These are phyloP conservation scores for Drosophila setosimentum DNA, from an alignment of 2,888 invertebrate genomes.

Conservation along the genomic window DNA sequence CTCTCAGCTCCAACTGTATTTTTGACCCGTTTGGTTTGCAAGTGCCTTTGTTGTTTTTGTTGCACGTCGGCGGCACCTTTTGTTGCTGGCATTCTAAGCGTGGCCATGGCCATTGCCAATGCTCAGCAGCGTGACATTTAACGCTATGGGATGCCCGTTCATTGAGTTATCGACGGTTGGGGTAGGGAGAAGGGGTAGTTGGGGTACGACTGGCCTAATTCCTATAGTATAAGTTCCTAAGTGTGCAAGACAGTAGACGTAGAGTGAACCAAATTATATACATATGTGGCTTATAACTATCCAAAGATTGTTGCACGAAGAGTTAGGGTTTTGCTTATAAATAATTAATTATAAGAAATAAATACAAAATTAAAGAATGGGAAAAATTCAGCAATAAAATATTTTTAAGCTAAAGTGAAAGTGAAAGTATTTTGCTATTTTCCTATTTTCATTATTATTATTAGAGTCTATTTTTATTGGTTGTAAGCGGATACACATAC, in stretches of 20 bases:
- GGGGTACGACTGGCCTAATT: constrained; percentile 7
- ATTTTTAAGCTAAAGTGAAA: neutral
- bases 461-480: neutral
- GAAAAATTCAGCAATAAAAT: neutral
- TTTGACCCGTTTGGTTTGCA: constrained; percentile 63
- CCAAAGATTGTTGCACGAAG: neutral
- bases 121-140: constrained; percentile 70
- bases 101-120: constrained; percentile 62
- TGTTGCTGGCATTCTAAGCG: constrained; percentile 67
- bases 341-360: neutral
- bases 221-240: neutral
- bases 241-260: too few species aligned
- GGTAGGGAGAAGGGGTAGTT: neutral
- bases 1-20: constrained; percentile 45
- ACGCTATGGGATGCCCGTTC: constrained; percentile 37
- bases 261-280: neutral
- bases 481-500: neutral
- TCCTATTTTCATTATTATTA: neutral
- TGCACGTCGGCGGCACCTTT: constrained; percentile 62
- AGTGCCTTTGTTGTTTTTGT: constrained; percentile 50
- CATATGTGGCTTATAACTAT: neutral
- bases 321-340: neutral
- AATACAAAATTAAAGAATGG: neutral
- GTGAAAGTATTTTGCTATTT: neutral
- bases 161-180: constrained; percentile 11